Evolutionary conservation across 2,888 invertebrate species (phyloP).

Genomic region (Conus canariensis): DNA sequence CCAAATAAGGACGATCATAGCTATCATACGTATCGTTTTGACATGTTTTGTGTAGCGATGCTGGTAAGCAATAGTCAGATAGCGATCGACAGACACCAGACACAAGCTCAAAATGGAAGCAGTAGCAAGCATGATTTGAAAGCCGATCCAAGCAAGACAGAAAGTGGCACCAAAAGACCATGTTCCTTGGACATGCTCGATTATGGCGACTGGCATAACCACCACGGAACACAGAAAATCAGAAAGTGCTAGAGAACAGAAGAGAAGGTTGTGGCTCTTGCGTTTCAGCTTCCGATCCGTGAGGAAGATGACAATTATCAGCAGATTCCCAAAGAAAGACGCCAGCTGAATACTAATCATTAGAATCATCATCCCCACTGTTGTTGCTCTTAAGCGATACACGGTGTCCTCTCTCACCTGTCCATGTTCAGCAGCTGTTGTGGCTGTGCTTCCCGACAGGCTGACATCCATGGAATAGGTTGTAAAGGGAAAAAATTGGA

Average conservation of each 20-base stretch:
- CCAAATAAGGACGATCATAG: slow-evolving; percentile 80
- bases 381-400: no score
- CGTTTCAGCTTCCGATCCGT: background rate
- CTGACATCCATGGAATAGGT: no score
- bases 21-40: background rate
- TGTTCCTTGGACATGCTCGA: background rate
- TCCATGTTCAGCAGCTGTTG: no score
- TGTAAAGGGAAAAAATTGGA: no score
- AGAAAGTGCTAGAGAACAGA: background rate
- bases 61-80: background rate
- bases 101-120: background rate
- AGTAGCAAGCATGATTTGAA: background rate
- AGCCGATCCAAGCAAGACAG: background rate
- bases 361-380: background rate
- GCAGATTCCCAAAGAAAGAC: background rate
- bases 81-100: background rate
- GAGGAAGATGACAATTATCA: background rate
- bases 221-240: background rate
- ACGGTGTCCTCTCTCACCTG: no score
- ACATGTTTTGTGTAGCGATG: background rate
- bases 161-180: background rate
- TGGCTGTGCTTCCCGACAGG: no score
- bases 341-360: background rate
- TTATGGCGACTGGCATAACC: background rate
- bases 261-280: background rate